Evolutionary conservation across 2,113 vertebrate species (phyloP).

Genomic region (Sinocyclocheilus grahami): DNA sequence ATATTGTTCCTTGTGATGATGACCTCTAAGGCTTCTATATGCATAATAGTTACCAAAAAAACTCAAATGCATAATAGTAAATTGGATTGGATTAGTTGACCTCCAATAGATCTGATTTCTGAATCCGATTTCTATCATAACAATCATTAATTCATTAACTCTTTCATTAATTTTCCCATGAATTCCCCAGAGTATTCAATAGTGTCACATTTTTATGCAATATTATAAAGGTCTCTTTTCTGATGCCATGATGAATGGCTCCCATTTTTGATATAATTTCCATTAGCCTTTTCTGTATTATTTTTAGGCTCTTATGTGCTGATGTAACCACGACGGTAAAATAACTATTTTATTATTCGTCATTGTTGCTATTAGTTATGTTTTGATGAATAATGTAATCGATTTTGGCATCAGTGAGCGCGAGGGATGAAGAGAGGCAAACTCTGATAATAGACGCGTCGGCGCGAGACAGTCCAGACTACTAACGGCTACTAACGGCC

Average conservation of each 20-base stretch:
- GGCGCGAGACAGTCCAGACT: not conserved
- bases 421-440: not conserved
- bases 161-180: not conserved
- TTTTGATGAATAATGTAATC: not conserved
- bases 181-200: not conserved
- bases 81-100: not conserved
- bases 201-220: not conserved
- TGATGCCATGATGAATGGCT: not conserved
- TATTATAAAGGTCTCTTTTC: not conserved
- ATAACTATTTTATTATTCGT: not conserved
- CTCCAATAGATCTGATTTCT: not conserved
- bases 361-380: not conserved
- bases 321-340: not conserved
- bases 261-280: not conserved
- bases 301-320: not conserved
- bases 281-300: not conserved
- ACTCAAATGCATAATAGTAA: not conserved
- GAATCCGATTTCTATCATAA: not conserved
- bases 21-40: not conserved
- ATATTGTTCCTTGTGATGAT: not conserved
- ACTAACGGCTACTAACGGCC: not conserved
- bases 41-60: not conserved
- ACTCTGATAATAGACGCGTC: conserved; percentile 9
- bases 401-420: not conserved
- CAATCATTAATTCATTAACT: not conserved